phyloP scores from a whole-genome alignment of 1,140 invertebrate genomes.

The Caenorhabditis elegans region DNA sequence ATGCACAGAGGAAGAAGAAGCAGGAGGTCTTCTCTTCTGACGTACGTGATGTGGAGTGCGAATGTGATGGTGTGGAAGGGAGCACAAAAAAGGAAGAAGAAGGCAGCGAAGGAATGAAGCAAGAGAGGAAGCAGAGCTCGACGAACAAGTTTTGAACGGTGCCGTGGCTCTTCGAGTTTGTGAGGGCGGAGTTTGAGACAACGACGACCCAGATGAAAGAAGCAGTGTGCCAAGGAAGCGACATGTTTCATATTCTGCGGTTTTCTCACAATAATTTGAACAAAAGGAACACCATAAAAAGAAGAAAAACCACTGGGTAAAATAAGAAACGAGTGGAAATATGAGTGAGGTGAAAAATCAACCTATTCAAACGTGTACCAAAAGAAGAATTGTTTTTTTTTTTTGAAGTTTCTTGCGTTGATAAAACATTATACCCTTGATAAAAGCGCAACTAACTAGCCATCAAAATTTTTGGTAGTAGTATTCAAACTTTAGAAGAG shows the following conservation, averaged over 20 bases:
- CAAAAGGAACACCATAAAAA: too few species aligned
- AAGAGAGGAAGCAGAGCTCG: background rate
- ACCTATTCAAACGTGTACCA: too few species aligned
- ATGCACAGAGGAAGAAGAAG: background rate
- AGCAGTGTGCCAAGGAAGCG: background rate
- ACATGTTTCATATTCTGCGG: background rate
- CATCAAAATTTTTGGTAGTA: too few species aligned
- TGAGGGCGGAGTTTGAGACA: background rate
- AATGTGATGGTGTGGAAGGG: slow-evolving; percentile 24
- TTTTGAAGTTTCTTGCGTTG: too few species aligned
- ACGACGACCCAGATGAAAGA: background rate
- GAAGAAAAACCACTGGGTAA: background rate
- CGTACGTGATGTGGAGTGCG: slow-evolving; percentile 18
- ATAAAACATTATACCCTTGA: too few species aligned
- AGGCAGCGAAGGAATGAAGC: background rate
- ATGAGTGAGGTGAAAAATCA: too few species aligned
- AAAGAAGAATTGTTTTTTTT: too few species aligned
- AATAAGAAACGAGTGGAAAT: too few species aligned
- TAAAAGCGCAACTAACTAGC: too few species aligned
- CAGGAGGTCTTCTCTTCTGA: background rate
- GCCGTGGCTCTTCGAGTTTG: background rate
- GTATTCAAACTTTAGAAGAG: too few species aligned
- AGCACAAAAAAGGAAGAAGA: background rate
- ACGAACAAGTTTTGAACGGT: slow-evolving; percentile 12
- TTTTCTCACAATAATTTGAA: background rate